Conservation (phyloP, 2,888 invertebrate species). For the Syrista parreyssii region DNA sequence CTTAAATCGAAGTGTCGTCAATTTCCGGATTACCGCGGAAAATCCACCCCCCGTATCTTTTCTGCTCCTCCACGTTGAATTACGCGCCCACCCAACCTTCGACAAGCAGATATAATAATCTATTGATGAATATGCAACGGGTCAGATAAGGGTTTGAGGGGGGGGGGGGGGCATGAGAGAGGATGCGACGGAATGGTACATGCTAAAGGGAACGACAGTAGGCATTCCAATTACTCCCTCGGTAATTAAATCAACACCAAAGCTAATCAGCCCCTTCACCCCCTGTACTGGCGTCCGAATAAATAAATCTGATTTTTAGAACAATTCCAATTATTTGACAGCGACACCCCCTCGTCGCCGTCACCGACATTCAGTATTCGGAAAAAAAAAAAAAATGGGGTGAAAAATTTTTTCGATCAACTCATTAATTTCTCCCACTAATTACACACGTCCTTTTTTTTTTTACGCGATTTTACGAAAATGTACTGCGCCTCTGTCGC, state of each 20-base stretch:
- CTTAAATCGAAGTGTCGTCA: background rate
- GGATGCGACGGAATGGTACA: background rate
- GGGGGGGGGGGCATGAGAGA: conserved; percentile 32
- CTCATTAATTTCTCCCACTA: too few species aligned
- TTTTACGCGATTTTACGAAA: too few species aligned
- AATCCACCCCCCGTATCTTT: conserved; percentile 2
- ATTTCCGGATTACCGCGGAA: background rate
- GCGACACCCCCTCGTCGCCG: too few species aligned
- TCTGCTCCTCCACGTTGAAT: conserved; percentile 14
- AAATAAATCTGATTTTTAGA: conserved; percentile 10
- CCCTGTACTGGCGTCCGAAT: conserved; percentile 10
- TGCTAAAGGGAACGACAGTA: conserved; percentile 38
- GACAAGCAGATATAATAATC: conserved; percentile 48
- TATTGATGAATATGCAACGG: conserved; percentile 63
- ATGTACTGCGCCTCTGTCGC: too few species aligned
- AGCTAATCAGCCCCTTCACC: conserved; percentile 59
- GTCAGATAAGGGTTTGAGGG: conserved; percentile 9
- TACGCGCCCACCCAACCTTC: conserved; percentile 22
- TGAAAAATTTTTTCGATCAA: too few species aligned
- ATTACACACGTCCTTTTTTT: too few species aligned
- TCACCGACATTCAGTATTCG: rapidly evolving
- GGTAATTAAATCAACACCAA: conserved; percentile 64
- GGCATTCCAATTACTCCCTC: conserved; percentile 62
- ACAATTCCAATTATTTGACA: too few species aligned
- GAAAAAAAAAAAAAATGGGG: too few species aligned